phyloP scores from a whole-genome alignment of 2,797 vertebrate genomes.

The Channallabes apus region DNA sequence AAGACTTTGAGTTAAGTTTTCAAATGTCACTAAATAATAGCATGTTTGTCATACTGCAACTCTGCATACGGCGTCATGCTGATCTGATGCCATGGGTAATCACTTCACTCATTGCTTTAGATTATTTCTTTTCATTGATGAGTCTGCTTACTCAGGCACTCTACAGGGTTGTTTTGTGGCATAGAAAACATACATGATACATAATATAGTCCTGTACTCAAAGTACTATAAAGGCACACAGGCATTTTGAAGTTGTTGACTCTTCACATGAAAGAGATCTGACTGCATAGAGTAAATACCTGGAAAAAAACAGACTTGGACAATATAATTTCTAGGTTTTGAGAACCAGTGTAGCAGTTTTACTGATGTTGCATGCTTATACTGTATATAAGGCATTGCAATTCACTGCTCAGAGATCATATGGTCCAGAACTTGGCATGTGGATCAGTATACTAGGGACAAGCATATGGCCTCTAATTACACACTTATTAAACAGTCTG shows the following conservation, averaged over 20 bases:
- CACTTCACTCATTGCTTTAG: slow-evolving; percentile 21
- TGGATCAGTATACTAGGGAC: slow-evolving; percentile 29
- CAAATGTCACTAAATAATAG: slow-evolving; percentile 16
- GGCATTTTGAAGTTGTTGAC: slow-evolving; percentile 8
- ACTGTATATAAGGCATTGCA: neutral
- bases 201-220: neutral
- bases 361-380: slow-evolving; percentile 25
- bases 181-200: slow-evolving; percentile 15
- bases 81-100: slow-evolving; percentile 20
- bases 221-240: neutral
- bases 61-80: neutral
- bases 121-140: slow-evolving; percentile 21
- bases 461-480: slow-evolving; percentile 43
- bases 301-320: neutral
- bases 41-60: slow-evolving; percentile 10
- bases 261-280: neutral
- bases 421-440: slow-evolving; percentile 22
- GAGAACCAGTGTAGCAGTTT: slow-evolving; percentile 14
- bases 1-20: neutral
- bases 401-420: slow-evolving; percentile 19
- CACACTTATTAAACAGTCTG: slow-evolving; percentile 30
- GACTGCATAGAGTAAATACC: neutral
- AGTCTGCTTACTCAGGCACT: slow-evolving; percentile 21
- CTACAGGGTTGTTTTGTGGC: neutral
- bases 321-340: slow-evolving; percentile 7